A percentile compares a stretch with the other conserved stretches of the same genome.
Evolutionary conservation across 2,888 invertebrate species (phyloP).

Genomic region (Andricus curvator): DNA sequence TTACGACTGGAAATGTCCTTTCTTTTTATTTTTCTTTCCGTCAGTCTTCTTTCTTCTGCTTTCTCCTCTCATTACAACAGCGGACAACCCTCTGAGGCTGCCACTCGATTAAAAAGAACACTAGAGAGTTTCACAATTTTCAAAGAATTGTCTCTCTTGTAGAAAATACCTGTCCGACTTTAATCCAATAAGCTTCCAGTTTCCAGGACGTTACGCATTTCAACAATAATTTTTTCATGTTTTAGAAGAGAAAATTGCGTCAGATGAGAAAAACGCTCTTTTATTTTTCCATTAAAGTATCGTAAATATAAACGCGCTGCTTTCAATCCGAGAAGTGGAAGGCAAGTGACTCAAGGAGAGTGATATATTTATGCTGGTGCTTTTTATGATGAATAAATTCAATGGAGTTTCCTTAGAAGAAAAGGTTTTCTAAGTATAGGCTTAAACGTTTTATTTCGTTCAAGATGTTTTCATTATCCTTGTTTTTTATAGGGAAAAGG

Average conservation of each 20-base stretch:
- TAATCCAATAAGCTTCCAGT: not conserved
- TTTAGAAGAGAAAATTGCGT: not conserved
- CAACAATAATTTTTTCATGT: not conserved
- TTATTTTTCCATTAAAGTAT: constrained; percentile 1
- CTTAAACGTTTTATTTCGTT: not conserved
- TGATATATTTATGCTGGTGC: not conserved
- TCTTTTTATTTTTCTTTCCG: not conserved
- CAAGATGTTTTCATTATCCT: not conserved
- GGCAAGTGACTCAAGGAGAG: not conserved
- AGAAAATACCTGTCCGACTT: not conserved
- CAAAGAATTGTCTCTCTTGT: not conserved
- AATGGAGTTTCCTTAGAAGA: not conserved
- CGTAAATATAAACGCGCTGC: not conserved
- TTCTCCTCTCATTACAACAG: not conserved
- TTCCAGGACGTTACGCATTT: not conserved
- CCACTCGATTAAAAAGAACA: constrained; percentile 11
- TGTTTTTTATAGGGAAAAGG: too few species aligned
- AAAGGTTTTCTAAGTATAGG: not conserved
- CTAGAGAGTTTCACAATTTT: not conserved
- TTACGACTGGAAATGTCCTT: not conserved
- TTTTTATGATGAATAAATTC: constrained; percentile 1
- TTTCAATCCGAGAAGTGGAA: constrained; percentile 3
- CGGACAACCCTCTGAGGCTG: not conserved
- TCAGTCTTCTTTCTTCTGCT: not conserved
- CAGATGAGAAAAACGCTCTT: not conserved